Base-by-base conservation (phyloP, 2,888 invertebrate species). In the Tenthredo amoena region DNA sequence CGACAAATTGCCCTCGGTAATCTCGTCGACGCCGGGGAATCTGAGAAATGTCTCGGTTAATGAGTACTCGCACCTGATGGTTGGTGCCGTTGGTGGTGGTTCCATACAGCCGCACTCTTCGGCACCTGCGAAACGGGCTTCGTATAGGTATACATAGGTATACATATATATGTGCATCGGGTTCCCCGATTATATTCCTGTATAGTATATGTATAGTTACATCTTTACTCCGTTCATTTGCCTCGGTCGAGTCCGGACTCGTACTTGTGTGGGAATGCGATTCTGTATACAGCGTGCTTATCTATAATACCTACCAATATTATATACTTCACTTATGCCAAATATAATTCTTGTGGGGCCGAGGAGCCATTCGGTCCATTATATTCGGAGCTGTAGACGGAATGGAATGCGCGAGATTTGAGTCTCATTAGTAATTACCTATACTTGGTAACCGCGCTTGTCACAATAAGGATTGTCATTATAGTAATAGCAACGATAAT, bases 11-110 rank as follows among this genome's bases (percentile, higher is more conserved):
- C 55, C 18, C 77, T 34, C n/a, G 7, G 55, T 55, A 77, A 77
- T 50, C 77, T 77, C 50, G 55, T 77, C 55, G 47, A n/a, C 34
- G 50, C 18, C n/a, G 50, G 47, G 34, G 77, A 77, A 77, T 55
- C 21, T 50, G 77, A 77, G 50, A 77, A 77, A 77, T 77, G 50
- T 77, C 15, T 55, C 2, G 77, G 26, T 18, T 77, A 77, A 77
- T 50, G 77, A 31, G 55, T 50, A n/a, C 31, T 31, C 47, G 55
- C 31, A 77, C n/a, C 77, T 55, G 34, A n/a, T n/a, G n/a, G n/a
- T n/a, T n/a, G n/a, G n/a, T n/a, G n/a, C n/a, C n/a, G 34, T 55
- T 15, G n/a, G 26, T 40, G n/a, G 50, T 26, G 31, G 40, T 18
- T 43, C 43, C 43, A 43, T 18, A 34, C 34, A 68, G 6, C 34